Conservation (phyloP, 2,113 vertebrate species). For the Vimba vimba region DNA sequence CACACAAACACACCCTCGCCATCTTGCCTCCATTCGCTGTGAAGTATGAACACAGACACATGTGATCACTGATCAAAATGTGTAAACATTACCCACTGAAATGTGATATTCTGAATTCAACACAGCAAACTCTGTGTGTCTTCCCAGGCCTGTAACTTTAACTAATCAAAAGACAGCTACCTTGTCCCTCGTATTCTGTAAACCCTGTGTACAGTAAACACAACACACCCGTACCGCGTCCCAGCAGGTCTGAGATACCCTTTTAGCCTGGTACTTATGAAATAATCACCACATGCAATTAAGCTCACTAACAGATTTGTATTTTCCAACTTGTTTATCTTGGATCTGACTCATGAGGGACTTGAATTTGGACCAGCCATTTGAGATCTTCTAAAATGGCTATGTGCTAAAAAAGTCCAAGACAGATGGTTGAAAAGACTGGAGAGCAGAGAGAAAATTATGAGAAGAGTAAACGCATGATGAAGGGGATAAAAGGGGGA, state of each 20-base stretch:
- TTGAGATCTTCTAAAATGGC: slow-evolving; percentile 20
- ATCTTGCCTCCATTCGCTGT: background rate
- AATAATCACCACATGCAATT: slow-evolving; percentile 34
- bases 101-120: background rate
- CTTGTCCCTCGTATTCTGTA: background rate
- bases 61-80: background rate
- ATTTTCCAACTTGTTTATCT: slow-evolving; percentile 34
- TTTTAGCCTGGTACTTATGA: slow-evolving; percentile 20
- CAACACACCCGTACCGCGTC: background rate
- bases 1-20: background rate
- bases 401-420: slow-evolving; percentile 15
- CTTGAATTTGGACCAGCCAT: slow-evolving; percentile 33
- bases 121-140: background rate
- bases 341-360: slow-evolving; percentile 35
- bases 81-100: slow-evolving; percentile 9
- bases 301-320: slow-evolving; percentile 21
- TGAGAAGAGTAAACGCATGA: slow-evolving; percentile 56
- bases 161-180: background rate
- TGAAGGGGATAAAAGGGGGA: slow-evolving; percentile 67
- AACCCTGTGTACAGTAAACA: slow-evolving; percentile 31
- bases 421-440: slow-evolving; percentile 28
- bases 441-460: slow-evolving; percentile 61
- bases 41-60: background rate
- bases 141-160: slow-evolving; percentile 1
- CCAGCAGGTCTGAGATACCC: background rate